Percentiles rank a stretch among this genome's conserved stretches.
These are phyloP conservation scores for Drosophila crucigera DNA, from an alignment of 2,888 invertebrate species.

Conservation along the genomic window DNA sequence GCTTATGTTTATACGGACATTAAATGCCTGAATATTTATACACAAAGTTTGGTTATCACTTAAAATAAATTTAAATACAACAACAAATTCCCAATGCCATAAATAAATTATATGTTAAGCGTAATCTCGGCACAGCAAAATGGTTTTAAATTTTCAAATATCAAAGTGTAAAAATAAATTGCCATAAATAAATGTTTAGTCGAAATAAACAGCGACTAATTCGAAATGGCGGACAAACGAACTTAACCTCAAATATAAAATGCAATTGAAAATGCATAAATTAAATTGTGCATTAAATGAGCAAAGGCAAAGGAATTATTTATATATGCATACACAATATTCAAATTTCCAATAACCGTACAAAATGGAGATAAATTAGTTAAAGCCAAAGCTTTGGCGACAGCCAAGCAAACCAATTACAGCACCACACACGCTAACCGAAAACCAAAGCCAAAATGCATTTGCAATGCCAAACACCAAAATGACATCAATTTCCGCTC, in stretches of 20 bases:
- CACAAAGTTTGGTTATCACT: conserved; percentile 5
- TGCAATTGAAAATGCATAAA: conserved; percentile 61
- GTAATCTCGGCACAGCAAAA: conserved; percentile 31
- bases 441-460: conserved; percentile 39
- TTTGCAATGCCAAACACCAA: conserved; percentile 53
- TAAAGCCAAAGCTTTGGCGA: conserved; percentile 50
- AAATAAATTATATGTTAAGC: conserved; percentile 15
- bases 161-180: conserved; percentile 34
- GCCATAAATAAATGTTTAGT: conserved; percentile 55
- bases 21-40: neutral
- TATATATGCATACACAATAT: conserved; percentile 6
- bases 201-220: conserved; percentile 48
- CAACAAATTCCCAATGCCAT: conserved; percentile 33
- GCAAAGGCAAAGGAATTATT: conserved; percentile 18
- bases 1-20: neutral
- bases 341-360: conserved; percentile 13
- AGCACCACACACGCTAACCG: conserved; percentile 8
- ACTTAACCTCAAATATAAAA: conserved; percentile 46
- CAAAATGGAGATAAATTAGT: conserved; percentile 49
- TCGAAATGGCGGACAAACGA: conserved; percentile 39
- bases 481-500: conserved; percentile 62
- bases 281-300: conserved; percentile 50
- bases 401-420: conserved; percentile 59
- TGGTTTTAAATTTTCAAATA: conserved; percentile 33
- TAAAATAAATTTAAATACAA: conserved; percentile 17